Conservation (phyloP, 2,888 invertebrate genomes). For the Dinocampus coccinellae region DNA sequence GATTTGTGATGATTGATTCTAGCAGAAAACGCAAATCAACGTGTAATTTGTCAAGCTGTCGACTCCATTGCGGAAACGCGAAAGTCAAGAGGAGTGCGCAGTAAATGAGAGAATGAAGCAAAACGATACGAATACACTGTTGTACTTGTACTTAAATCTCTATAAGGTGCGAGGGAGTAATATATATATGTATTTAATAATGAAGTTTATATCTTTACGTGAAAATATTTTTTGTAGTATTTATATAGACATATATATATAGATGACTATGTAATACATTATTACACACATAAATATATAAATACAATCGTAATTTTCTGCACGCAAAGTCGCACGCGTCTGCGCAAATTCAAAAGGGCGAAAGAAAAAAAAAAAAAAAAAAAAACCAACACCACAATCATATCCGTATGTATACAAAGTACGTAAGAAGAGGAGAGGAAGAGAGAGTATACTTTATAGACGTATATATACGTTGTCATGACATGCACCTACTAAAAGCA, state of each 20-base stretch:
- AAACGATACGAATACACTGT: constrained; percentile 47
- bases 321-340: constrained; percentile 33
- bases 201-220: constrained; percentile 10
- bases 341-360: constrained; percentile 22
- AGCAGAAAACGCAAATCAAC: constrained; percentile 67
- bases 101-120: constrained; percentile 37
- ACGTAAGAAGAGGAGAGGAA: too few relatives aligned
- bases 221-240: constrained; percentile 24
- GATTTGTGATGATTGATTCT: constrained; percentile 63
- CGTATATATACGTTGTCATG: background rate
- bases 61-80: constrained; percentile 52
- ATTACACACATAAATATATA: constrained; percentile 11
- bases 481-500: background rate
- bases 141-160: background rate
- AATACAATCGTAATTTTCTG: constrained; percentile 35
- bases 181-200: background rate
- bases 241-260: constrained; percentile 1
- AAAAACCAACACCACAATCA: background rate
- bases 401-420: too few relatives aligned
- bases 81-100: background rate
- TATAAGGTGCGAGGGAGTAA: background rate
- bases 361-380: background rate
- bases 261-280: background rate
- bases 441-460: too few relatives aligned
- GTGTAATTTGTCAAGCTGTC: constrained; percentile 69